Percentiles rank a stretch among this genome's conserved stretches.
Evolutionary conservation across 2,797 vertebrate genomes (phyloP).

Genomic region (Sebastes cheni): DNA sequence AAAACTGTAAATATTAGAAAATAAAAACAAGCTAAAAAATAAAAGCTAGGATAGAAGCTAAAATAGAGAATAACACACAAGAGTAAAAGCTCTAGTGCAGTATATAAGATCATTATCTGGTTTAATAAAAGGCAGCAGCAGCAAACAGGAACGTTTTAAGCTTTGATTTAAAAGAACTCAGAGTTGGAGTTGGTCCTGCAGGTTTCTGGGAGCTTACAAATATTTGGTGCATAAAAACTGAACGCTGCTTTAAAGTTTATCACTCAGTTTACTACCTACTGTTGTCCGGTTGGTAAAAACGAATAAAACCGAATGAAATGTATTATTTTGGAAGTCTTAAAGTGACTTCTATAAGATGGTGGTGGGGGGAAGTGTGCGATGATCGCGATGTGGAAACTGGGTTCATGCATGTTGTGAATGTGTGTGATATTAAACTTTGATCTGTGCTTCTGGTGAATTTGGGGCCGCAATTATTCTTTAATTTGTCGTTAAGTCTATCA

Average conservation of each 20-base stretch:
- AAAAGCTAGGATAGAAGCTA: too few species aligned
- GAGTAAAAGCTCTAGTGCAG: too few species aligned
- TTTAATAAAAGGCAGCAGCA: too few species aligned
- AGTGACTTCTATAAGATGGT: background rate
- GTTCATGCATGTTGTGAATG: background rate
- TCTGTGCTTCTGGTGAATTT: background rate
- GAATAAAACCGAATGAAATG: background rate
- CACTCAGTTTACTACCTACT: background rate
- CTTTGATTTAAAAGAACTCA: too few species aligned
- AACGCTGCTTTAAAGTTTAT: background rate
- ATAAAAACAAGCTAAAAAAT: too few species aligned
- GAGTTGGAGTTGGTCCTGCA: too few species aligned
- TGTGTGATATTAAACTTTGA: background rate
- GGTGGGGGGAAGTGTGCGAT: background rate
- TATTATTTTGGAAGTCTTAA: background rate
- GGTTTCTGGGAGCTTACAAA: too few species aligned
- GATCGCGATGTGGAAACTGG: background rate
- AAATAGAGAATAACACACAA: too few species aligned
- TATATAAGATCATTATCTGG: too few species aligned
- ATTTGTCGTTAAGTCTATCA: background rate
- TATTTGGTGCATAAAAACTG: too few species aligned
- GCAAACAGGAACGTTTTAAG: too few species aligned
- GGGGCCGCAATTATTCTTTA: background rate
- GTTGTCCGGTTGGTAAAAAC: background rate
- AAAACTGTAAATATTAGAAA: too few species aligned